Percentiles rank a stretch among this genome's conserved stretches.
Evolutionary conservation across 92 coral and sea anemone species (phyloP).

Genomic region (Desmophyllum pertusum): DNA sequence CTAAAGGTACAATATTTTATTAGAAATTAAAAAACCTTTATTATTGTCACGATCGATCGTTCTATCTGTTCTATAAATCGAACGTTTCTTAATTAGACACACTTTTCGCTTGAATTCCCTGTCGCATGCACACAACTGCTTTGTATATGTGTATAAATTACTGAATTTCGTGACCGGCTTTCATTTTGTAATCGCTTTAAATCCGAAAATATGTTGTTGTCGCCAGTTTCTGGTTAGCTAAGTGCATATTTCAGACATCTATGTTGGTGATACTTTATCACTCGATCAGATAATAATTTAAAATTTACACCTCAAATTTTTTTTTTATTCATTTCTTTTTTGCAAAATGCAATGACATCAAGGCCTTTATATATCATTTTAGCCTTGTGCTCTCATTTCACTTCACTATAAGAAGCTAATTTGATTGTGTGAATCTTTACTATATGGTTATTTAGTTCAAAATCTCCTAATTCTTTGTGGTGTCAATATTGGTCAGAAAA

Average conservation of each 20-base stretch:
- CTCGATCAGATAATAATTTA: background rate
- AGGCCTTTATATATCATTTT: background rate
- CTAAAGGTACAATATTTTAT: background rate
- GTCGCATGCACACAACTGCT: background rate
- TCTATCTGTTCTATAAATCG: background rate
- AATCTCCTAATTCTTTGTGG: background rate
- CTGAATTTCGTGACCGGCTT: slow-evolving; percentile 20
- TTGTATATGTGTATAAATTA: background rate
- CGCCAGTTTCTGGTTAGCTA: slow-evolving; percentile 10
- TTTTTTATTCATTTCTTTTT: background rate
- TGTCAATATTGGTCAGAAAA: background rate
- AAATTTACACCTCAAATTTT: background rate
- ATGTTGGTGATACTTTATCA: background rate
- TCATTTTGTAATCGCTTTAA: slow-evolving; percentile 22
- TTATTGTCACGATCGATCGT: background rate
- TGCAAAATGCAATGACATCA: background rate
- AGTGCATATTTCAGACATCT: slow-evolving; percentile 19
- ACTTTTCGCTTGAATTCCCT: background rate
- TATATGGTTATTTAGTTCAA: background rate
- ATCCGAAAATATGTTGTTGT: slow-evolving; percentile 17
- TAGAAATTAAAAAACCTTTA: background rate
- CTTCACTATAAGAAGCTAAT: background rate
- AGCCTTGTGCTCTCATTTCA: background rate
- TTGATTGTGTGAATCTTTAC: background rate
- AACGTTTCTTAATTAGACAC: background rate